Evolutionary conservation across 30 jellyfish, hydroid and myxozoan species (phyloP), one percentile per base, ranked within the genome.

Genomic region (Rhopilema esculentum): DNA sequence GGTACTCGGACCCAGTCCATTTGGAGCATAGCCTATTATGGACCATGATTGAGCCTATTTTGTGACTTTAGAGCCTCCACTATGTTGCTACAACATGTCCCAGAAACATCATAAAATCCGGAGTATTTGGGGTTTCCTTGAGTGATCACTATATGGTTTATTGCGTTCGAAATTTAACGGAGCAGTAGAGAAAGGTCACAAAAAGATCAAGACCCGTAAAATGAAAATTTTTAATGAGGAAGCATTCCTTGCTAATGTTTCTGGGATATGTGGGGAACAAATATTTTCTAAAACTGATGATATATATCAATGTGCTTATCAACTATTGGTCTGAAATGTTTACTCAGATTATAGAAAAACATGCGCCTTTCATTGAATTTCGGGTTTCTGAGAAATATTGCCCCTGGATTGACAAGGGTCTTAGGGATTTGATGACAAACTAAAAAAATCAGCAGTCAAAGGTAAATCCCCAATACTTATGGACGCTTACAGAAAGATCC

Each of bases 351-450:
- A n/a, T 28, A 24, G 77, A n/a, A n/a, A n/a, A n/a, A n/a, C n/a
- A n/a, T n/a, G n/a, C n/a, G n/a, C n/a, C n/a, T n/a, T n/a, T n/a
- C 69, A 16, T 68, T 68, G 29, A 77, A 83, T 69, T 83, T 21
- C 85, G 86, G 33, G 92, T 83, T 0, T 67, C 85, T 29, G 86
- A 71, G 85, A 83, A 69, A 49, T 83, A 68, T 32, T 83, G n/a
- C n/a, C n/a, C n/a, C n/a, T n/a, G n/a, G n/a, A n/a, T n/a, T n/a
- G n/a, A n/a, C n/a, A n/a, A n/a, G n/a, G n/a, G n/a, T n/a, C n/a
- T n/a, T n/a, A n/a, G n/a, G 49, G 49, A 28, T 2, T 16, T 75
- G 70, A 75, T 51, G 12, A 4, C n/a, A 27, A 53, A n/a, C n/a
- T n/a, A n/a, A n/a, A n/a, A n/a, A n/a, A n/a, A n/a, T n/a, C n/a